Base-by-base conservation (phyloP, 2,797 vertebrate genomes). In the Enteromius thamalakanensis region DNA sequence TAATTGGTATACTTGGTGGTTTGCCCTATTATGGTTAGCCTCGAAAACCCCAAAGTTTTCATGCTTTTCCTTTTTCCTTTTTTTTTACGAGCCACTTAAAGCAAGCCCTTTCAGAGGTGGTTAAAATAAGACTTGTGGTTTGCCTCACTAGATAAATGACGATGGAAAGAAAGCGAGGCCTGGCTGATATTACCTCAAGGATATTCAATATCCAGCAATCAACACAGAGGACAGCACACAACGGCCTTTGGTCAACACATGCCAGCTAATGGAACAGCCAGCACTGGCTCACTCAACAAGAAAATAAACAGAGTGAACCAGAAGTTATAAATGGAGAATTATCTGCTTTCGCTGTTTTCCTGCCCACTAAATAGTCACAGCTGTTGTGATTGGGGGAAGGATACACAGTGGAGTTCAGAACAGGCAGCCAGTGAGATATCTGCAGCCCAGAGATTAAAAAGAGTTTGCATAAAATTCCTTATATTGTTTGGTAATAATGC, bases 301-400 rank as follows among this genome's bases (percentile, higher is more conserved):
- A 91, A 92, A 90, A 92, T 90, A 91, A 94, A 92, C 89, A 90
- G 88, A 92, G 88, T 90, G 80, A 88, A 86, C 90, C 87, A 88
- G 88, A 92, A 92, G 91, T 87, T 75, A 80, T 89, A 88, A 90
- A 92, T 92, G 92, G 91, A 92, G 89, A 93, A 93, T 91, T 88
- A 91, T 88, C 87, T 91, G 87, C 89, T 90, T 93, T 93, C 93
- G 92, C 90, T 89, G 91, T 90, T 88, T 89, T 85, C 72, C 78
- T 83, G 91, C 91, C 90, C 17, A 84, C 86, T 93, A 91, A 91
- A 91, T 90, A 93, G 89, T 84, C 91, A 89, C 90, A 92, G 92
- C 90, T 92, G 93, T 87, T 93, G 87, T 87, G 88, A 89, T 90
- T 90, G 89, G 89, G 89, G 49, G 68, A 65, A 55, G 85, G 91